Conservation (phyloP, 2,888 invertebrate genomes). For the Autographa gamma region DNA sequence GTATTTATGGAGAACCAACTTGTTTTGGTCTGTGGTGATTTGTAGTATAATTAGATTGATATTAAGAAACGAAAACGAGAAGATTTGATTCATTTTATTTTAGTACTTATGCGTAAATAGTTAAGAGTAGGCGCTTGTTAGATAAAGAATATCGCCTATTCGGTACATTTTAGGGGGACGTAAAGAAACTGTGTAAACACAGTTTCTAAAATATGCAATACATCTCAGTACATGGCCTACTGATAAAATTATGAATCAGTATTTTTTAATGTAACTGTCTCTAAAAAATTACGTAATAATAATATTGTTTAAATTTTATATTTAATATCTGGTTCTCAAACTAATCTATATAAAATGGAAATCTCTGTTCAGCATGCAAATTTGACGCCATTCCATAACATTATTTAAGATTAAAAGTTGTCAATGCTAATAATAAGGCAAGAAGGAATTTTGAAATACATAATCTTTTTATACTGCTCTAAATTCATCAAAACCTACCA, state of each 20-base stretch:
- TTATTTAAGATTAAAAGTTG: constrained; percentile 46
- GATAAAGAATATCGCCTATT: background rate
- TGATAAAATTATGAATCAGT: too few relatives aligned
- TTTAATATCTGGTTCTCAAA: constrained; percentile 41
- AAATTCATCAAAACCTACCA: too few relatives aligned
- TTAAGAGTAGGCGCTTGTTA: background rate
- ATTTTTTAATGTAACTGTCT: too few relatives aligned
- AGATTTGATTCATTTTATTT: too few relatives aligned
- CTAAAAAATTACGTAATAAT: background rate
- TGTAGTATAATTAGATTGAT: constrained; percentile 16
- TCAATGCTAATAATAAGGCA: constrained; percentile 34
- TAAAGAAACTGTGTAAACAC: too few relatives aligned
- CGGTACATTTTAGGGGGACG: too few relatives aligned
- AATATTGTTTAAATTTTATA: constrained; percentile 38
- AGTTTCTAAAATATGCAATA: too few relatives aligned
- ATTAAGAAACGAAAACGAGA: background rate
- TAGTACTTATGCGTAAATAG: too few relatives aligned
- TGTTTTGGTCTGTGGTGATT: constrained; percentile 40
- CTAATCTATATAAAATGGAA: constrained; percentile 57
- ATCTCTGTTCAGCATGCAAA: constrained; percentile 54
- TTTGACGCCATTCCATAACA: constrained; percentile 43
- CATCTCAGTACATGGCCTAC: too few relatives aligned
- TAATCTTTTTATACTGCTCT: background rate
- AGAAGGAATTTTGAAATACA: constrained; percentile 11
- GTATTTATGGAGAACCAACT: constrained; percentile 55